A percentile compares a stretch with the other conserved stretches of the same genome.
phyloP scores from a whole-genome alignment of 2,888 invertebrate species.

The Athalia cordata region DNA sequence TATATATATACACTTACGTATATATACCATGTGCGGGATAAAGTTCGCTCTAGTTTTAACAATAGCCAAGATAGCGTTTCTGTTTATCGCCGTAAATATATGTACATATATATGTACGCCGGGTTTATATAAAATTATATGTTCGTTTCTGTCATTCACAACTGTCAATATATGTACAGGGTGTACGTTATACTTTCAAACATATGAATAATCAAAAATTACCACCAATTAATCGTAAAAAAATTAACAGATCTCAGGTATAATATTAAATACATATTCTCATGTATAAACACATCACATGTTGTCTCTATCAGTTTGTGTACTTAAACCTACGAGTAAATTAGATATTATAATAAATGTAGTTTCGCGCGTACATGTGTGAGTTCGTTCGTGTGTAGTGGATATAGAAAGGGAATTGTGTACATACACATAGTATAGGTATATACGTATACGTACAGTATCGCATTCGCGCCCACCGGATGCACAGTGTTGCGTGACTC shows the following conservation, averaged over 20 bases:
- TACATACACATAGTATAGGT: neutral
- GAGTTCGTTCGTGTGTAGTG: neutral
- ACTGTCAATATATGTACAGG: too few species aligned
- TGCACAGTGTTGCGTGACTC: constrained; percentile 71
- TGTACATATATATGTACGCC: neutral
- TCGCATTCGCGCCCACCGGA: constrained; percentile 58
- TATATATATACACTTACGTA: neutral
- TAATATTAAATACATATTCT: too few species aligned
- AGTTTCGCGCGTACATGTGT: neutral
- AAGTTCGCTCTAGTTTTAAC: constrained; percentile 42
- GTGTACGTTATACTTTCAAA: too few species aligned
- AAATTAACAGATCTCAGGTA: neutral
- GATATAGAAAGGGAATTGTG: neutral
- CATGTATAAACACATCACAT: neutral
- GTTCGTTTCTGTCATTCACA: too few species aligned
- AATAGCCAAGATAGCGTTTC: constrained; percentile 35
- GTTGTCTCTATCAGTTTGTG: neutral
- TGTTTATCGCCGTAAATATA: constrained; percentile 19
- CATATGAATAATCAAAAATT: too few species aligned
- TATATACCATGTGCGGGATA: neutral
- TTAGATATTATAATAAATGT: constrained; percentile 34
- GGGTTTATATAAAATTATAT: too few species aligned
- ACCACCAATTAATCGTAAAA: too few species aligned
- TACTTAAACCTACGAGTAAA: neutral
- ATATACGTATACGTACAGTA: neutral